A percentile compares a stretch with the other conserved stretches of the same genome.
These are phyloP conservation scores for Caenorhabditis remanei DNA, from an alignment of 1,140 invertebrate genomes.

Conservation along the genomic window DNA sequence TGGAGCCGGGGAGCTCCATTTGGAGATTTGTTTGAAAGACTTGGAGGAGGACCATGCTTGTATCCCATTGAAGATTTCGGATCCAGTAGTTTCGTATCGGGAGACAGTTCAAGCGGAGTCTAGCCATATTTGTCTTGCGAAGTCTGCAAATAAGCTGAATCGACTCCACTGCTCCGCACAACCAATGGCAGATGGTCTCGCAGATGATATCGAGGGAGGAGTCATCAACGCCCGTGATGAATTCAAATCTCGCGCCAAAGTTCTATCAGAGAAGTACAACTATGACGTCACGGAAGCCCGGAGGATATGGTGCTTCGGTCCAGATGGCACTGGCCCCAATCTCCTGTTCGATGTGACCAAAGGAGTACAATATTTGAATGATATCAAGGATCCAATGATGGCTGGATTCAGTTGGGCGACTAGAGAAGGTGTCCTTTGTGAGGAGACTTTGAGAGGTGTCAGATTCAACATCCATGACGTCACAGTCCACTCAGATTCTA, in stretches of 20 bases:
- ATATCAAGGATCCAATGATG: conserved; percentile 95
- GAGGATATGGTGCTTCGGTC: conserved; percentile 99
- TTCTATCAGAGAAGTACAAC: conserved; percentile 92
- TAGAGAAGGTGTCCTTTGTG: conserved; percentile 97
- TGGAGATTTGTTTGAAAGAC: conserved; percentile 99
- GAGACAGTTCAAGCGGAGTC: conserved; percentile 97
- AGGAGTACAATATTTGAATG: conserved; percentile 96
- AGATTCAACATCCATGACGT: conserved; percentile 99
- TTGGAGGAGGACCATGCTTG: conserved; percentile 99
- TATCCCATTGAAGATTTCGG: conserved; percentile 97
- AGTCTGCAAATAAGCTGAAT: conserved; percentile 99
- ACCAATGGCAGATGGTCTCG: conserved; percentile 94
- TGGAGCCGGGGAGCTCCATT: conserved; percentile 97
- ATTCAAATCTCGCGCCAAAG: conserved; percentile 94
- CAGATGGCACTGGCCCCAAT: conserved; percentile 97
- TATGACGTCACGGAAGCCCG: conserved; percentile 98
- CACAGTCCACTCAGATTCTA: conserved; percentile 98
- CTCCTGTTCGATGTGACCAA: conserved; percentile 97
- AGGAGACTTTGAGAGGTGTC: conserved; percentile 96
- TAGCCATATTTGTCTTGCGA: conserved; percentile 93
- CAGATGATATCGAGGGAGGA: conserved; percentile 97
- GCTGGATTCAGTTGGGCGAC: conserved; percentile 99
- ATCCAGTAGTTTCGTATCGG: conserved; percentile 98
- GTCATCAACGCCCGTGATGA: conserved; percentile 94
- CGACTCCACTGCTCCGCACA: conserved; percentile 95